Evolutionary conservation across 2,888 invertebrate genomes (phyloP), one percentile per base, ranked within the genome.

Genomic region (Drosophila mimica): DNA sequence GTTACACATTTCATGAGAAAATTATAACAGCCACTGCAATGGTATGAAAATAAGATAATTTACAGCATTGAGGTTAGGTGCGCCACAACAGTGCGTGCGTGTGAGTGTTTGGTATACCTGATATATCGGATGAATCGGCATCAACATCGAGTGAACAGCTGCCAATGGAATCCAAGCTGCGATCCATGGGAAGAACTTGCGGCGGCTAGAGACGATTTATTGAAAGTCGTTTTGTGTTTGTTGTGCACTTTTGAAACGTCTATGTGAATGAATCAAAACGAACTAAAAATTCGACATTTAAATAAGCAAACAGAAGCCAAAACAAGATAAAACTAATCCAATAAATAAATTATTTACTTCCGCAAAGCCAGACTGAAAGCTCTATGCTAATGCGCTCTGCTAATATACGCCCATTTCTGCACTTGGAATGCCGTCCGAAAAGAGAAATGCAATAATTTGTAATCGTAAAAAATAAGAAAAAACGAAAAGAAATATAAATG

Each of bases 81-180:
- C 48, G 57, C 40, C 40, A 46, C 56, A 5, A 36, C 15, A 17
- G 15, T 56, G 59, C 36, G 30, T 49, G 30, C 7, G n/a, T 43
- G 34, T 17, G 46, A 20, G 15, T 20, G 59, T 33, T 64, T 53
- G 63, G 40, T 60, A 83, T 96, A 96, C 96, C 96, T 96, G 96
- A 95, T 91, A 95, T 94, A 91, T 96, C 96, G 73, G 95, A 95
- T 91, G 96, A 95, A 93, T 91, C 93, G 68, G 96, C 96, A 91
- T 97, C 97, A 93, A 96, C 96, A 93, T 97, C 97, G 91, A 97
- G 94, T 83, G 97, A 97, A 94, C 97, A 97, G 94, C 96, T 96
- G 89, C 97, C 97, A 90, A 97, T 97, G 66, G 97, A 97, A 93
- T 97, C 97, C 93, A 96, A 95, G 33, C 96, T 96, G 84, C 95